These are phyloP conservation scores for Archips xylosteana DNA, from an alignment of 2,888 invertebrate species.

Conservation along the genomic window DNA sequence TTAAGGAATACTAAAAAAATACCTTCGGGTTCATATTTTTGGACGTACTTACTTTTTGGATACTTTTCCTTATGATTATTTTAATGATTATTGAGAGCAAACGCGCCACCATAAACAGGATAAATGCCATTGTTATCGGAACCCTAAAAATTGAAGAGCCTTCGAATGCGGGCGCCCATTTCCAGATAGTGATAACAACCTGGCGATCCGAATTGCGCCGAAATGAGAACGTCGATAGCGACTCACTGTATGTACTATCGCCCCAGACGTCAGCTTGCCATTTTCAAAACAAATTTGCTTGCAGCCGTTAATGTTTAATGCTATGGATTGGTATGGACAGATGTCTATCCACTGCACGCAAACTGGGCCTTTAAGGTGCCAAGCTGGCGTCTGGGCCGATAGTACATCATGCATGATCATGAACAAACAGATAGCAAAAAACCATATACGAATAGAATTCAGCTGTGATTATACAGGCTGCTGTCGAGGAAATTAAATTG, in stretches of 20 bases:
- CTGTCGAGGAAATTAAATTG: slow-evolving; percentile 29
- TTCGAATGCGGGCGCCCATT: slow-evolving; percentile 28
- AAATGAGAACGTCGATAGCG: slow-evolving; percentile 4
- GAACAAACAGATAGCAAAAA: neutral
- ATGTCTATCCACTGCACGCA: too few species aligned
- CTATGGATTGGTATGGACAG: too few species aligned
- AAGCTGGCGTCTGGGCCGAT: too few species aligned
- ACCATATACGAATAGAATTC: slow-evolving; percentile 11
- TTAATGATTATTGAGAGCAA: slow-evolving; percentile 16
- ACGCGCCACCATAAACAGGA: slow-evolving; percentile 9
- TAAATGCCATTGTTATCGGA: slow-evolving; percentile 24
- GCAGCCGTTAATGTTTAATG: too few species aligned
- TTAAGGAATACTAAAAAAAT: neutral
- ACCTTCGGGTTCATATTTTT: neutral
- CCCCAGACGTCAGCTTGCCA: too few species aligned
- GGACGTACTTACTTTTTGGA: too few species aligned
- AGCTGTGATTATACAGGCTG: slow-evolving; percentile 4
- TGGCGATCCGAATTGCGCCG: slow-evolving; percentile 7
- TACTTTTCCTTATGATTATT: neutral
- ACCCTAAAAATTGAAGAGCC: slow-evolving; percentile 22
- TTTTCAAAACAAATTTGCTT: too few species aligned
- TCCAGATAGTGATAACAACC: slow-evolving; percentile 22
- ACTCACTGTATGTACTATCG: too few species aligned
- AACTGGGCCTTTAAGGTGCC: too few species aligned
- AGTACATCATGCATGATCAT: slow-evolving; percentile 5